Percentiles rank a stretch among this genome's conserved stretches.
Evolutionary conservation across 1,140 invertebrate genomes (phyloP).

Genomic region (Harlomillsia oculata): DNA sequence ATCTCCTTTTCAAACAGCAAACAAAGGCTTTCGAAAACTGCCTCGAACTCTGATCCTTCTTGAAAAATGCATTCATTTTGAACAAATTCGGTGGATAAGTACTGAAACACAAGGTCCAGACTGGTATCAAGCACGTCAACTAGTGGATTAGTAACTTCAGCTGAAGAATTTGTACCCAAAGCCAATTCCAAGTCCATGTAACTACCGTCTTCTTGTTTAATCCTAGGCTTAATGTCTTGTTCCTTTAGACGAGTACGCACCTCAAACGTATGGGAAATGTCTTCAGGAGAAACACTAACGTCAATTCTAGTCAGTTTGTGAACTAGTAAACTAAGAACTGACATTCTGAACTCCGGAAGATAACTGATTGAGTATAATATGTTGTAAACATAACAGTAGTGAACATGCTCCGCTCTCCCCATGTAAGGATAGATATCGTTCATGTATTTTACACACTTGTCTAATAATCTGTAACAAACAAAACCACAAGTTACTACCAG

Average conservation of each 20-base stretch:
- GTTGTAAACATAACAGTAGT: conserved; percentile 54
- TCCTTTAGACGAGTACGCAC: conserved; percentile 4
- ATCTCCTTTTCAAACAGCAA: conserved; percentile 60
- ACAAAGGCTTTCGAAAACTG: neutral
- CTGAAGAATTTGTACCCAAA: neutral
- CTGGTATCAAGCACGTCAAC: conserved; percentile 34
- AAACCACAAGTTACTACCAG: conserved; percentile 27
- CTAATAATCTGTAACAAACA: conserved; percentile 46
- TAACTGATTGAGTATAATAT: conserved; percentile 55
- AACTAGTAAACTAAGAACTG: conserved; percentile 36
- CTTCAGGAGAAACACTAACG: conserved; percentile 50
- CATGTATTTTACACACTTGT: conserved; percentile 46
- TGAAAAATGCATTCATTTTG: conserved; percentile 7
- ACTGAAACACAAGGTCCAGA: conserved; percentile 15
- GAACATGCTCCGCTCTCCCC: conserved; percentile 45
- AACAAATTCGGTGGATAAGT: conserved; percentile 13
- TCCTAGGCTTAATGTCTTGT: conserved; percentile 8
- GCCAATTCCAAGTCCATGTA: neutral
- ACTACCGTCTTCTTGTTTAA: conserved; percentile 7
- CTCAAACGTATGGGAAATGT: conserved; percentile 42
- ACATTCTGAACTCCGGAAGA: conserved; percentile 51
- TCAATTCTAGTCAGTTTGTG: conserved; percentile 57
- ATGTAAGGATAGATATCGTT: conserved; percentile 54
- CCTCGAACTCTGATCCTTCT: neutral
- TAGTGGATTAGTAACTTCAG: conserved; percentile 4